phyloP scores from a whole-genome alignment of 2,888 invertebrate genomes.

The Notodonta ziczac region DNA sequence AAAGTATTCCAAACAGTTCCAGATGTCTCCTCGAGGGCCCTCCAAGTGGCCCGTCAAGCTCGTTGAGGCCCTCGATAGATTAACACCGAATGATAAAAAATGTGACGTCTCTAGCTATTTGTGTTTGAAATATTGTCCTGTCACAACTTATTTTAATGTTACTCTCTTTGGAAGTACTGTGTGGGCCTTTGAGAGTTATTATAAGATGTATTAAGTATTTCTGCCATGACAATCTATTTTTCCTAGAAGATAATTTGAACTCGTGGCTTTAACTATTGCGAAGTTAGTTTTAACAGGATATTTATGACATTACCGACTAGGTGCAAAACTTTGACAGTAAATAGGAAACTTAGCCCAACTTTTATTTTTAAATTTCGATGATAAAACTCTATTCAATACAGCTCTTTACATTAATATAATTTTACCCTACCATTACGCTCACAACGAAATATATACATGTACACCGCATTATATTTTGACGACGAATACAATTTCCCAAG shows the following conservation, averaged over 20 bases:
- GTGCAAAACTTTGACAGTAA: no score
- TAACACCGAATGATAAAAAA: conserved; percentile 46
- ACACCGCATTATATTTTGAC: neutral
- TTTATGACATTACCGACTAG: no score
- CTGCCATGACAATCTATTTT: no score
- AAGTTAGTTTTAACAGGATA: no score
- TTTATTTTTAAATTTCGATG: no score
- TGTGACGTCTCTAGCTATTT: conserved; percentile 46
- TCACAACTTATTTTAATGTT: conserved; percentile 30
- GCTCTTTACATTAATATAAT: no score
- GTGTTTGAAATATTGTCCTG: conserved; percentile 34
- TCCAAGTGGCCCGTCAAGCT: conserved; percentile 15
- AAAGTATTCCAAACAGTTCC: neutral
- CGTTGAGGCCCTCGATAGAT: conserved; percentile 33
- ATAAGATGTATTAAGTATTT: no score
- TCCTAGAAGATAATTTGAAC: no score
- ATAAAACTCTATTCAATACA: no score
- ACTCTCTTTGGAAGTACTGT: conserved; percentile 15
- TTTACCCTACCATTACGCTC: neutral
- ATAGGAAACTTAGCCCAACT: no score
- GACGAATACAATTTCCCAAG: neutral
- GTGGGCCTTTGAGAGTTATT: neutral
- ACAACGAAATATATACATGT: neutral
- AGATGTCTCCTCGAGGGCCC: neutral
- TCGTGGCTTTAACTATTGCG: no score